phyloP scores from a whole-genome alignment of 2,113 vertebrate genomes.

The Bothrops jararaca region DNA sequence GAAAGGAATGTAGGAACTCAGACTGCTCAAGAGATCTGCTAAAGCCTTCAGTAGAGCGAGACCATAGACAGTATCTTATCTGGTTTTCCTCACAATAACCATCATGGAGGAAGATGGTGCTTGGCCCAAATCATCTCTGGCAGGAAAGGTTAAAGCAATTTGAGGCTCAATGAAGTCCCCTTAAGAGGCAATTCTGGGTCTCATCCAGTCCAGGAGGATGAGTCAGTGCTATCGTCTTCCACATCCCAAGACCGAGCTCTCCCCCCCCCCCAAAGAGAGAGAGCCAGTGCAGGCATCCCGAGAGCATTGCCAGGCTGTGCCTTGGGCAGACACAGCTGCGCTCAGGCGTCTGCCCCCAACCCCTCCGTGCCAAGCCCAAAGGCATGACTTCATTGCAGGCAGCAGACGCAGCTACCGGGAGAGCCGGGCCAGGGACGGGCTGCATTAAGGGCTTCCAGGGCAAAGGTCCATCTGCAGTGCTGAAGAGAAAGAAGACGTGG shows the following conservation, averaged over 20 bases:
- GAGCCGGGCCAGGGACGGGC: background rate
- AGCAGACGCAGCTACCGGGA: slow-evolving; percentile 23
- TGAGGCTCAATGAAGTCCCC: background rate
- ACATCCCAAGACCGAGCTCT: background rate
- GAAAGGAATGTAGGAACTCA: background rate
- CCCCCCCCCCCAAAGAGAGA: background rate
- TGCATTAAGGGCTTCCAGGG: background rate
- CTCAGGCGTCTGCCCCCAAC: background rate
- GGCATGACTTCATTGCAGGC: slow-evolving; percentile 51
- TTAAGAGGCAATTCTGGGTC: slow-evolving; percentile 8
- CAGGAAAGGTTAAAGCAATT: background rate
- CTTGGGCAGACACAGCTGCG: slow-evolving; percentile 8
- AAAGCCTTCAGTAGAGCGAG: background rate
- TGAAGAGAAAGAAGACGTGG: background rate
- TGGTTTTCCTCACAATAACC: background rate
- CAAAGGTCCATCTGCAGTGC: background rate
- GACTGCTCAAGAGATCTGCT: rapidly evolving
- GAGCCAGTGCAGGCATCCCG: background rate
- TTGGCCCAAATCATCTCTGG: background rate
- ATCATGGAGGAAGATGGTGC: rapidly evolving
- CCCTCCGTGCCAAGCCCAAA: slow-evolving; percentile 9
- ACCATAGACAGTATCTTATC: background rate
- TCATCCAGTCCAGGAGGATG: slow-evolving; percentile 23
- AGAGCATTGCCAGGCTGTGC: background rate
- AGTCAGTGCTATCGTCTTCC: slow-evolving; percentile 26